These are phyloP conservation scores for Leptogaster cylindrica DNA, from an alignment of 2,888 invertebrate species.

Conservation along the genomic window DNA sequence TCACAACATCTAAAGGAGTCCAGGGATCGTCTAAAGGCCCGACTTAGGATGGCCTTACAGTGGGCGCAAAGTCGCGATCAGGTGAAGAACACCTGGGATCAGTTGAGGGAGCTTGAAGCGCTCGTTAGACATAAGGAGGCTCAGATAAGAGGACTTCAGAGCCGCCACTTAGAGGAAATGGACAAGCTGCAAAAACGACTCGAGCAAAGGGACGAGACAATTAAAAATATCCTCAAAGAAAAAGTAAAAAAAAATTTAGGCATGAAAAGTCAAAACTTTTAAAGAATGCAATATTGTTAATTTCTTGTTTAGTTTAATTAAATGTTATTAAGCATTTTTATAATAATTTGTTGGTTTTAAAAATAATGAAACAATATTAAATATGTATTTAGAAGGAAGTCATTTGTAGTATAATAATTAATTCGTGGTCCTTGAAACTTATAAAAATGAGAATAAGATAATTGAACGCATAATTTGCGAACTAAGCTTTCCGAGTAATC, in stretches of 20 bases:
- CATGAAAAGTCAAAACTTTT: no score
- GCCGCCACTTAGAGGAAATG: slow-evolving; percentile 57
- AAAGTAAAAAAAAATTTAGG: slow-evolving; percentile 49
- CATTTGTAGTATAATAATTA: no score
- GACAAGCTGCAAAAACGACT: slow-evolving; percentile 56
- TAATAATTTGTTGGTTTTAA: not conserved
- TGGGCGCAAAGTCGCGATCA: slow-evolving; percentile 58
- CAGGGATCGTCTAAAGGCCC: slow-evolving; percentile 57
- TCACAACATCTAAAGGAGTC: slow-evolving; percentile 56
- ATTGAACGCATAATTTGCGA: no score
- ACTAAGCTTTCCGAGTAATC: no score
- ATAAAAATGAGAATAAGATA: no score
- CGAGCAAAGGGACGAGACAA: slow-evolving; percentile 60
- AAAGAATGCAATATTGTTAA: no score
- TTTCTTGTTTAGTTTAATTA: not conserved
- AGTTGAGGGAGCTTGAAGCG: slow-evolving; percentile 57
- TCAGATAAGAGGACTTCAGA: slow-evolving; percentile 58
- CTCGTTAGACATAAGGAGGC: slow-evolving; percentile 60
- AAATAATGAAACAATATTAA: no score
- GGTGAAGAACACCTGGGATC: slow-evolving; percentile 57
- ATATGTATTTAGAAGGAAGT: no score
- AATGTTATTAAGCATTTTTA: not conserved
- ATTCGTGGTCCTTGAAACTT: no score
- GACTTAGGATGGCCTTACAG: slow-evolving; percentile 57
- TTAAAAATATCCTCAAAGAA: slow-evolving; percentile 56